Evolutionary conservation across 2,888 invertebrate genomes (phyloP).

Genomic region (Piscicola geometra): DNA sequence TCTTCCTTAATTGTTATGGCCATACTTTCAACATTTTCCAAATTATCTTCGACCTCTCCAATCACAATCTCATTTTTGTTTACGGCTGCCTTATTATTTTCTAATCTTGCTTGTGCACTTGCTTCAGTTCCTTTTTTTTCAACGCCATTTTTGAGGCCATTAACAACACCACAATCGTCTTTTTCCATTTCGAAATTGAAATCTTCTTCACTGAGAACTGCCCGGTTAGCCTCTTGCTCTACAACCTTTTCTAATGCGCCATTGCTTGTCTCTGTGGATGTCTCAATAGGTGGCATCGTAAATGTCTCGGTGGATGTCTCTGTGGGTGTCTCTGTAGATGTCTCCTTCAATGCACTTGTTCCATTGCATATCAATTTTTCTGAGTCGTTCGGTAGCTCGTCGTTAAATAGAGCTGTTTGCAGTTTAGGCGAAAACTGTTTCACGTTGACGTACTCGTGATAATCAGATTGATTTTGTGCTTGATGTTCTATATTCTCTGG

Average conservation of each 20-base stretch:
- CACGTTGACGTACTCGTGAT: constrained; percentile 31
- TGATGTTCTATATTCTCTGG: too few species aligned
- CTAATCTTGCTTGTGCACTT: not conserved
- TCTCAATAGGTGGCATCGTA: too few species aligned
- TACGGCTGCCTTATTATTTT: not conserved
- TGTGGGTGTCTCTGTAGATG: not conserved
- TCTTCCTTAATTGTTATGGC: not conserved
- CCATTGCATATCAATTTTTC: too few species aligned
- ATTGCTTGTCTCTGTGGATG: not conserved
- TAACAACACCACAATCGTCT: not conserved
- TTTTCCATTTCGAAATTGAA: constrained; percentile 20
- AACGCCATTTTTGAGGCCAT: not conserved
- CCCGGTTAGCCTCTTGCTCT: not conserved
- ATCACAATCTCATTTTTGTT: not conserved
- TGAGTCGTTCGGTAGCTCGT: not conserved
- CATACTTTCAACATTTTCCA: not conserved
- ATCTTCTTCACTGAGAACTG: constrained; percentile 27
- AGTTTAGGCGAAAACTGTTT: constrained; percentile 9
- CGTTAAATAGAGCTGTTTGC: not conserved
- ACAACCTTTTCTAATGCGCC: not conserved
- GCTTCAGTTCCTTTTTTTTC: not conserved
- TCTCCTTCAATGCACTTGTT: too few species aligned
- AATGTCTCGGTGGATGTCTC: too few species aligned
- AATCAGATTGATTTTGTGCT: not conserved
- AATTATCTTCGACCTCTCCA: not conserved